phyloP scores from a whole-genome alignment of 2,888 invertebrate genomes.

The Dryobota labecula region DNA sequence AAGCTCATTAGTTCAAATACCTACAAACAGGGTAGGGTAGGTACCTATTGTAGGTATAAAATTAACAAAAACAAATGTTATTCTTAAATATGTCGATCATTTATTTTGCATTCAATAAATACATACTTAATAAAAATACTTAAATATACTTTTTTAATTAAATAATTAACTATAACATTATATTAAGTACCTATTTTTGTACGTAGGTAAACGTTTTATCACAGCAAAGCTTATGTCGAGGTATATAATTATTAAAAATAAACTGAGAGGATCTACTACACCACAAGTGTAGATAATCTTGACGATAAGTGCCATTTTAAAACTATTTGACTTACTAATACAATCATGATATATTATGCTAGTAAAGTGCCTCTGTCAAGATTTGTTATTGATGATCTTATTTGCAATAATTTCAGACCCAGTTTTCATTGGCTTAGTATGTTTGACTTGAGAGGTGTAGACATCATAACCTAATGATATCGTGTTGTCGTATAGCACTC shows the following conservation, averaged over 20 bases:
- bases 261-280: conserved; percentile 27
- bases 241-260: conserved; percentile 27
- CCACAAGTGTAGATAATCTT: conserved; percentile 28
- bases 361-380: conserved; percentile 48
- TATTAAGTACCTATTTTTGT: conserved; percentile 53
- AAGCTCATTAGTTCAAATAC: neutral
- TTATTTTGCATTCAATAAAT: conserved; percentile 57
- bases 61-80: conserved; percentile 2
- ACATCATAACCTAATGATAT: conserved; percentile 97
- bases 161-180: conserved; percentile 42
- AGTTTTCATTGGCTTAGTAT: conserved; percentile 80
- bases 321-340: conserved; percentile 54
- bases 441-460: conserved; percentile 96
- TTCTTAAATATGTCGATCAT: conserved; percentile 11
- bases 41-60: neutral
- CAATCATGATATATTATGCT: conserved; percentile 13
- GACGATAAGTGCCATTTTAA: conserved; percentile 61
- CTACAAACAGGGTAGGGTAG: neutral
- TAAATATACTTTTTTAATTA: conserved; percentile 6
- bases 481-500: conserved; percentile 97
- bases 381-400: conserved; percentile 27
- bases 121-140: conserved; percentile 43
- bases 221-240: conserved; percentile 75
- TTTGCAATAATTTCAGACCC: conserved; percentile 56
- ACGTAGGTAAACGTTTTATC: conserved; percentile 73